Conservation (phyloP, 2,888 invertebrate genomes). For the Andrena praecox region DNA sequence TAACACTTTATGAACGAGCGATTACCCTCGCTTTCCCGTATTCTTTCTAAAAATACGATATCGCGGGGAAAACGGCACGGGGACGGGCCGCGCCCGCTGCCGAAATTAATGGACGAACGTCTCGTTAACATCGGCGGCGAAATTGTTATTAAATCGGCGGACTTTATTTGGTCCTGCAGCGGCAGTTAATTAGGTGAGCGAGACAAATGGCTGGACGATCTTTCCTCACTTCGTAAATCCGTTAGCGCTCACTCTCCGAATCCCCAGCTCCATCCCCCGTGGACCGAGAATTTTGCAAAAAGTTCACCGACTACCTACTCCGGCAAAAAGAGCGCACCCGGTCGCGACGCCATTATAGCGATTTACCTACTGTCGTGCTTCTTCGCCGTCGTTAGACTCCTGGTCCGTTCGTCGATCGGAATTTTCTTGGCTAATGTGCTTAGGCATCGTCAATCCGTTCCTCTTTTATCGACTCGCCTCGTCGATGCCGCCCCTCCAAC, state of each 20-base stretch:
- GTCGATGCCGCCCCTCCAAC: slow-evolving; percentile 68
- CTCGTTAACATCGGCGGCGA: slow-evolving; percentile 15
- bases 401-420: slow-evolving; percentile 42
- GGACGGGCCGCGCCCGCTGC: no score
- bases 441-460: slow-evolving; percentile 45
- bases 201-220: slow-evolving; percentile 55
- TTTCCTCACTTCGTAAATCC: slow-evolving; percentile 66
- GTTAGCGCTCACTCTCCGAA: slow-evolving; percentile 41
- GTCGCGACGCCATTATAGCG: slow-evolving; percentile 47
- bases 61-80: background rate
- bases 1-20: slow-evolving; percentile 1
- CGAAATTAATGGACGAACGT: background rate
- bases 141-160: slow-evolving; percentile 39
- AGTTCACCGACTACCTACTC: slow-evolving; percentile 25
- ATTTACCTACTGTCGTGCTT: slow-evolving; percentile 60
- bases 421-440: slow-evolving; percentile 60
- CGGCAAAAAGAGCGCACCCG: slow-evolving; percentile 40
- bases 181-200: slow-evolving; percentile 55
- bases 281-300: slow-evolving; percentile 48
- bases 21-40: background rate
- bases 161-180: slow-evolving; percentile 15
- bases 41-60: slow-evolving; percentile 33
- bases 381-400: slow-evolving; percentile 41
- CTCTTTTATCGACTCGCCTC: slow-evolving; percentile 68
- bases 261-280: slow-evolving; percentile 14